Evolutionary conservation across 2,797 vertebrate species (phyloP).

Genomic region (Okamejei kenojei): DNA sequence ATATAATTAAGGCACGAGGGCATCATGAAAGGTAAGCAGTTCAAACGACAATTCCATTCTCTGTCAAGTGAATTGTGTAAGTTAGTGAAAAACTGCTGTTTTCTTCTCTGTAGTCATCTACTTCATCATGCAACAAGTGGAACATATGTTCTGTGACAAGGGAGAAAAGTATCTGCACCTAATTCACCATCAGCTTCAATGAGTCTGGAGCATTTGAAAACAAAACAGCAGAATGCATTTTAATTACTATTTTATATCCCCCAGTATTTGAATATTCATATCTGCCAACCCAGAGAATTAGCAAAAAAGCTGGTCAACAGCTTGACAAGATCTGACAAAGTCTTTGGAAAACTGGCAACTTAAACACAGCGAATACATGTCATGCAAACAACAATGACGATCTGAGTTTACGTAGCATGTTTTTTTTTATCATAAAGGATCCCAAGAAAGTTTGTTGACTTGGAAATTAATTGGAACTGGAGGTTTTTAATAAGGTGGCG

Average conservation of each 20-base stretch:
- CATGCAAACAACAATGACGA: background rate
- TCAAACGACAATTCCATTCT: constrained; percentile 4
- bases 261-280: constrained; percentile 18
- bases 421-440: too few species aligned
- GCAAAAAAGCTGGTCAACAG: background rate
- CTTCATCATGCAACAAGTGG: background rate
- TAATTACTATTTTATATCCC: constrained; percentile 8
- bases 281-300: background rate
- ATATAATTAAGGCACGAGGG: background rate
- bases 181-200: background rate
- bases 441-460: background rate
- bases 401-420: background rate
- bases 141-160: constrained; percentile 24
- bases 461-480: too few species aligned
- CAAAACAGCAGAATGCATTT: background rate
- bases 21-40: background rate
- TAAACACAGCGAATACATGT: background rate
- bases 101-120: constrained; percentile 18
- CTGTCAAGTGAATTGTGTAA: background rate
- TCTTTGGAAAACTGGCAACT: background rate
- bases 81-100: constrained; percentile 1
- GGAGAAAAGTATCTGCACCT: background rate
- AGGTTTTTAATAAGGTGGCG: too few species aligned
- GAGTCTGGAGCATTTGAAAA: background rate
- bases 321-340: background rate